phyloP scores from a whole-genome alignment of 2,113 vertebrate species.

The Cavia aperea region DNA sequence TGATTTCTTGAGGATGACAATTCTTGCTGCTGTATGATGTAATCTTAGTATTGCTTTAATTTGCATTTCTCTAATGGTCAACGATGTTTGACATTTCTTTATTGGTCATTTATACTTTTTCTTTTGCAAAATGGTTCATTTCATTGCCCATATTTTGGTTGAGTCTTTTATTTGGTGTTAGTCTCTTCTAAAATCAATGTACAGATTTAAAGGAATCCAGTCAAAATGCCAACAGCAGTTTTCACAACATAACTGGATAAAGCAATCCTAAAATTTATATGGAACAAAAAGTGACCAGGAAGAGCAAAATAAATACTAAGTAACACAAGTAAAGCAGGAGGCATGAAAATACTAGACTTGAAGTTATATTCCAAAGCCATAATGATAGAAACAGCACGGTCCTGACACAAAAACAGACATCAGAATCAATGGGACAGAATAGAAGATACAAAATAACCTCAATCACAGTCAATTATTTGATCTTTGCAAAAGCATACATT shows the following conservation, averaged over 20 bases:
- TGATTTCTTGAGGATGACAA: too few species aligned
- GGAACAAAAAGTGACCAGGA: neutral
- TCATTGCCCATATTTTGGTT: neutral
- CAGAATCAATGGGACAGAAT: neutral
- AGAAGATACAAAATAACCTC: neutral
- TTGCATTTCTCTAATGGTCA: neutral
- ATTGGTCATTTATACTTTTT: neutral
- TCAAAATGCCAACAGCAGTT: neutral
- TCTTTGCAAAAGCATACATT: neutral
- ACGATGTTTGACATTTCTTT: neutral
- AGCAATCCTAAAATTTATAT: neutral
- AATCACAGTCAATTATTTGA: neutral
- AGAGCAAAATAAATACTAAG: neutral
- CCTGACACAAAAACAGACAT: neutral
- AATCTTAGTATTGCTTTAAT: neutral
- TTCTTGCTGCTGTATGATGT: too few species aligned
- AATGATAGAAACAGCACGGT: neutral
- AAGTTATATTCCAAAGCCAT: neutral
- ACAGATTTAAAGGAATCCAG: too few species aligned
- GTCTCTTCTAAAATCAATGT: too few species aligned
- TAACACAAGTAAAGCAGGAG: neutral
- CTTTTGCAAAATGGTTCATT: neutral
- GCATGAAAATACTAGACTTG: neutral
- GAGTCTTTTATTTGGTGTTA: too few species aligned
- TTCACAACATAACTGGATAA: neutral